Conservation (phyloP, 2,888 invertebrate genomes). For the Coelinius sp. region DNA sequence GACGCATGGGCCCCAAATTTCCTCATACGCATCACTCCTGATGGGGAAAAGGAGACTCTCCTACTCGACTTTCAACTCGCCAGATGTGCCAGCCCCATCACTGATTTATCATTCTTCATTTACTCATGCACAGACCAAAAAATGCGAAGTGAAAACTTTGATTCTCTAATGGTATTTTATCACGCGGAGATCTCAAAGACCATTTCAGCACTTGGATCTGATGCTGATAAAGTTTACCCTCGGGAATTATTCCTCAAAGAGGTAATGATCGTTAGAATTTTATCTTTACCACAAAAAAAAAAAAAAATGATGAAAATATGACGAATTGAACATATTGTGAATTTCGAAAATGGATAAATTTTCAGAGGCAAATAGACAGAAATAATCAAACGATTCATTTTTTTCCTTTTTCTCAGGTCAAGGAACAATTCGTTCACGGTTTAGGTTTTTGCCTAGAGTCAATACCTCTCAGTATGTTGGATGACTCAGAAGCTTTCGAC, state of each 20-base stretch:
- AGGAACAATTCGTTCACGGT: constrained; percentile 74
- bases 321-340: too few relatives aligned
- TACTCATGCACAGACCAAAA: constrained; percentile 77
- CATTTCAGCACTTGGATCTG: constrained; percentile 75
- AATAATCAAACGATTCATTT: neutral
- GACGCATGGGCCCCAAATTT: constrained; percentile 86
- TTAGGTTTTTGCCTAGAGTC: constrained; percentile 76
- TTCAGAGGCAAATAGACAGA: too few relatives aligned
- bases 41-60: constrained; percentile 69
- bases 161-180: constrained; percentile 76
- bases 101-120: constrained; percentile 76
- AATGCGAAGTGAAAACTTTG: constrained; percentile 74
- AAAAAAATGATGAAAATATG: too few relatives aligned
- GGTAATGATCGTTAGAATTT: constrained; percentile 47
- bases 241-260: constrained; percentile 73
- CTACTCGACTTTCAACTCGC: constrained; percentile 82
- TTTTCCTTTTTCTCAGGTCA: constrained; percentile 61
- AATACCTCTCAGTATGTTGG: constrained; percentile 74
- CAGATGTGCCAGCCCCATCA: constrained; percentile 73
- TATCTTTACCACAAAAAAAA: neutral
- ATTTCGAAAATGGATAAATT: too few relatives aligned
- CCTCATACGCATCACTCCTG: constrained; percentile 69
- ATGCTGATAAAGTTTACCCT: constrained; percentile 74
- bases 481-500: constrained; percentile 74
- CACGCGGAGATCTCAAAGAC: constrained; percentile 73